phyloP scores from a whole-genome alignment of 64 coral and sea anemone species.

The Montipora efflorescens region DNA sequence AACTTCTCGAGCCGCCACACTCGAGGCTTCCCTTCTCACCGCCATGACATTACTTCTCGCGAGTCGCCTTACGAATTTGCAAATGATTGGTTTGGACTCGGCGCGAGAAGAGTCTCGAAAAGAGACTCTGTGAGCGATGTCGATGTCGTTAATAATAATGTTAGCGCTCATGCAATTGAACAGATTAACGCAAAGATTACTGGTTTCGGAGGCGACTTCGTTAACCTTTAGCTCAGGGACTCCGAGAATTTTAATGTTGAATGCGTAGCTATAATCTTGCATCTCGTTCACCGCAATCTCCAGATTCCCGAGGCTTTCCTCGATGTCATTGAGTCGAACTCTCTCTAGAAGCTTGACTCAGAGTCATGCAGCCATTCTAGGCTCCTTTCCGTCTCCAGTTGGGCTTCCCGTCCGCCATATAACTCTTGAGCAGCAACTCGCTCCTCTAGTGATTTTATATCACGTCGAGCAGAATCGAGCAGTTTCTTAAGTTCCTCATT shows the following conservation, averaged over 20 bases:
- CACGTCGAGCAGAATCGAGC: too few relatives aligned
- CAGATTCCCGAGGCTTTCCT: not conserved
- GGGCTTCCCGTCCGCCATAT: not conserved
- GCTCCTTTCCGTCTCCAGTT: constrained; percentile 10
- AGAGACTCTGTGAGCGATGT: constrained; percentile 32
- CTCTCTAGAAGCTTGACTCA: not conserved
- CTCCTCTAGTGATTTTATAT: too few relatives aligned
- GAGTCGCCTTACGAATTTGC: constrained; percentile 17
- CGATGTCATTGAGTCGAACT: too few relatives aligned
- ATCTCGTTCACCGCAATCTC: not conserved
- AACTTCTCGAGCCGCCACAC: not conserved
- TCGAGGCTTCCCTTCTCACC: not conserved
- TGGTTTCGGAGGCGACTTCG: constrained; percentile 19
- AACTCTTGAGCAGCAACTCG: not conserved
- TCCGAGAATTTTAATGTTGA: not conserved
- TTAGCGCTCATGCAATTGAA: not conserved
- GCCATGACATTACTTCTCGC: not conserved
- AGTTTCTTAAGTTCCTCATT: too few relatives aligned
- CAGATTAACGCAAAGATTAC: not conserved
- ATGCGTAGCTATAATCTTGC: not conserved
- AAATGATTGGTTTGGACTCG: constrained; percentile 42
- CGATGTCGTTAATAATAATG: constrained; percentile 1
- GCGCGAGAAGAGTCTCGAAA: constrained; percentile 19
- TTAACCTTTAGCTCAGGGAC: not conserved
- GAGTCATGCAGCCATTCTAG: constrained; percentile 5